Evolutionary conservation across 2,797 vertebrate species (phyloP).

Genomic region (Schizopygopsis malacanthus): DNA sequence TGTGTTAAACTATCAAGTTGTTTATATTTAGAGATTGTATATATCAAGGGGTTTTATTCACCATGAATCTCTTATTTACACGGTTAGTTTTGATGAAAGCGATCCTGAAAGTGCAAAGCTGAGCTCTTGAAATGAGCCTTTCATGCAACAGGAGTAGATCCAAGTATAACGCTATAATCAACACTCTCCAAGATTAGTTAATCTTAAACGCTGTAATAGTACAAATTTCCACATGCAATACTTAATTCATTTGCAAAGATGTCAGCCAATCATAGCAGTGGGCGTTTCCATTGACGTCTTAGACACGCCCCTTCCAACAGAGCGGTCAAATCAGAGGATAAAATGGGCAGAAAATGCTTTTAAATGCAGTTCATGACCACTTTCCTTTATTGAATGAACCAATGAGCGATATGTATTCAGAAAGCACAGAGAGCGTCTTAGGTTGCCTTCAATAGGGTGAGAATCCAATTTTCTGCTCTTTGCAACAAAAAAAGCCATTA

Average conservation of each 20-base stretch:
- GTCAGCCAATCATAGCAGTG: neutral
- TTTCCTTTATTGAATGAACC: neutral
- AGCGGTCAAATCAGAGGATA: neutral
- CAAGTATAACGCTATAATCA: too few relatives aligned
- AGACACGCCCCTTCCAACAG: neutral
- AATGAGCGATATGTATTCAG: conserved; percentile 13
- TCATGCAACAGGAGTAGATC: too few relatives aligned
- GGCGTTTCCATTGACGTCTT: neutral
- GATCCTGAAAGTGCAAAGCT: too few relatives aligned
- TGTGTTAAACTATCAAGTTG: neutral
- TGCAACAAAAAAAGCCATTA: conserved; percentile 64
- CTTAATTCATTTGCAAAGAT: neutral
- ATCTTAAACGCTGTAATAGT: too few relatives aligned
- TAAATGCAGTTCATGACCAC: neutral
- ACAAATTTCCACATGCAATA: neutral
- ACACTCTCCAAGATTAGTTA: too few relatives aligned
- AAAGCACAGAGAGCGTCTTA: conserved; percentile 18
- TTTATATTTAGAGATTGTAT: neutral
- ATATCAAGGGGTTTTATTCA: neutral
- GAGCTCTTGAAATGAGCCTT: too few relatives aligned
- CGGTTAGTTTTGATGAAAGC: too few relatives aligned
- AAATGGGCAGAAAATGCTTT: neutral
- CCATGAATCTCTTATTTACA: too few relatives aligned
- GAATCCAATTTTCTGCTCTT: conserved; percentile 70
- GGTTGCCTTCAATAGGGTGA: conserved; percentile 47